Percentiles rank a stretch among this genome's conserved stretches.
These are phyloP conservation scores for Ooceraea biroi DNA, from an alignment of 1,140 invertebrate species.

Conservation along the genomic window DNA sequence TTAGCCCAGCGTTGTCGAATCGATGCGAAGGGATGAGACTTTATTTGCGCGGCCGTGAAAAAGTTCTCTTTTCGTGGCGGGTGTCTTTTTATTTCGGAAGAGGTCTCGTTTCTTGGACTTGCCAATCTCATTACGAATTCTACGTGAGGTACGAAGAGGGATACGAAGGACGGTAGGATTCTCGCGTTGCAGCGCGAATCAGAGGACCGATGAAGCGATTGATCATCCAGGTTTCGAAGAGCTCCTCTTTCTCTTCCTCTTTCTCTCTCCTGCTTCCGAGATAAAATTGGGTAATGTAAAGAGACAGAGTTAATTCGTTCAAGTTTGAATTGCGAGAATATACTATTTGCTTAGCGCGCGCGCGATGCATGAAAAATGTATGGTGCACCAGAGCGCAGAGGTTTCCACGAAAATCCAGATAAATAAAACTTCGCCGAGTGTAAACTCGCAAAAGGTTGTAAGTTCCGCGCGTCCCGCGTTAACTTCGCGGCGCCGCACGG, in stretches of 20 bases:
- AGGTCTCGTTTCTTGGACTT: neutral
- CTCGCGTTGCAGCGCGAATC: neutral
- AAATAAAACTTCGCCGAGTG: slow-evolving; percentile 24
- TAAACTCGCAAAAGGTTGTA: slow-evolving; percentile 36
- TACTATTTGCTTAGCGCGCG: neutral
- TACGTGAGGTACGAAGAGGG: neutral
- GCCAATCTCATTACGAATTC: slow-evolving; percentile 40
- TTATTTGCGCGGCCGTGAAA: slow-evolving; percentile 35
- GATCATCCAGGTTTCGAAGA: neutral
- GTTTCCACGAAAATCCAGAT: slow-evolving; percentile 34
- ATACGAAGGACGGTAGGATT: neutral
- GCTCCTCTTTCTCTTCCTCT: neutral
- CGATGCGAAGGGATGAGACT: slow-evolving; percentile 14
- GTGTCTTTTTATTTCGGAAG: neutral
- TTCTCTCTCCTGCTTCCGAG: no score
- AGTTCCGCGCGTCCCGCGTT: slow-evolving; percentile 45
- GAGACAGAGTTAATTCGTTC: neutral
- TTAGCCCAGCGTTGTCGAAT: slow-evolving; percentile 13
- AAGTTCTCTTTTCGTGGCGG: slow-evolving; percentile 2
- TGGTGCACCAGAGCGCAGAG: neutral
- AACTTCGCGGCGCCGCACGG: slow-evolving; percentile 19
- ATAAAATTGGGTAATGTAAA: neutral
- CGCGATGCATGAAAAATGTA: slow-evolving; percentile 20
- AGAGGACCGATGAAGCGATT: neutral
- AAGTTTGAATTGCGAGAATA: neutral